Conservation (phyloP, 2,113 vertebrate species). For the Sorex araneus region DNA sequence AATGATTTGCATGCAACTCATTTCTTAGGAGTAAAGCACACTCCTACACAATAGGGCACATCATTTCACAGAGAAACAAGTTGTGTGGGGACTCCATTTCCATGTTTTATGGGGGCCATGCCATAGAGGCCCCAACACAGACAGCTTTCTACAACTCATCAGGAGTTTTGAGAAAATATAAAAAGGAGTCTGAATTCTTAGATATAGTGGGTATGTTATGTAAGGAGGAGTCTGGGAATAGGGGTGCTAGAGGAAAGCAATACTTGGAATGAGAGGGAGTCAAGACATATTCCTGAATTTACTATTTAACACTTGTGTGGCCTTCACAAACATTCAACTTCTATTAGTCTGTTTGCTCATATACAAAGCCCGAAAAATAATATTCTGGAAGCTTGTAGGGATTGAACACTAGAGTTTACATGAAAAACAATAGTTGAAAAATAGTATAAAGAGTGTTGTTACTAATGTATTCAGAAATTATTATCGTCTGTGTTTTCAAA, state of each 20-base stretch:
- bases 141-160: background rate
- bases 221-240: background rate
- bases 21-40: conserved; percentile 86
- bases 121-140: conserved; percentile 10
- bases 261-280: background rate
- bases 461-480: conserved; percentile 44
- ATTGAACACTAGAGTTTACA: background rate
- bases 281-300: conserved; percentile 34
- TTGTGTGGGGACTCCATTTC: conserved; percentile 55
- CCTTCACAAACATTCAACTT: conserved; percentile 47
- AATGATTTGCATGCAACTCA: conserved; percentile 86
- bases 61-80: conserved; percentile 75
- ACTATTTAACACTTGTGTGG: background rate
- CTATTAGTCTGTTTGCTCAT: background rate
- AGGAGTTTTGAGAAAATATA: conserved; percentile 50
- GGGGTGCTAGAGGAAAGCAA: background rate
- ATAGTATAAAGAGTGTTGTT: background rate
- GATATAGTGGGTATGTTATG: background rate
- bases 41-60: conserved; percentile 83
- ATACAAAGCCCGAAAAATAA: background rate
- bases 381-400: background rate
- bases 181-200: background rate
- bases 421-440: background rate
- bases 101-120: conserved; percentile 42
- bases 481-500: background rate